Base-by-base conservation (phyloP, 2,888 invertebrate species). In the Drosophila greeni region DNA sequence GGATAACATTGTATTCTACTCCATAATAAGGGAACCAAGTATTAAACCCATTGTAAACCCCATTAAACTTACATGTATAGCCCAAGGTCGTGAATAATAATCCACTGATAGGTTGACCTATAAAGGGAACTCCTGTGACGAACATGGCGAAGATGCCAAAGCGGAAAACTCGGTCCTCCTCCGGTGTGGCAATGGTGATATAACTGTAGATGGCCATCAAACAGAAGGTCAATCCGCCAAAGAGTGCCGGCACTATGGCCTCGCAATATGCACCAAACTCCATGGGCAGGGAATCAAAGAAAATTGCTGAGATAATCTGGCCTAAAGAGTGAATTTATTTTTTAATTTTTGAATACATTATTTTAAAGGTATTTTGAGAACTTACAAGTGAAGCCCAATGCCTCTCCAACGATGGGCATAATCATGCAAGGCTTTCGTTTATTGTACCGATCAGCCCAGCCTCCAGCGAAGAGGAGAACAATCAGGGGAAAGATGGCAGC, bases 101-200 rank as follows among this genome's bases (percentile, higher is more conserved):
- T 53, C 89, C 89, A 75, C 87, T 87, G 5, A 87, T 70, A 1
- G 87, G 87, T 26, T 86, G 73, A 0, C 87, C 87, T 18, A 88
- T 71, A n/a, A 88, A 86, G 0, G 87, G 87, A 20, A 87, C 76
- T 1, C 86, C 85, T 0, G 85, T 87, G 0, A 87, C 66, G 48
- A 88, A 88, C 85, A 88, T 87, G 9, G 87, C 87, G 64, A 89
- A 89, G 37, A 88, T 88, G 5, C 89, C 89, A 72, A 88, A 89
- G 72, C 89, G 82, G 53, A 89, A 88, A 5, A 88, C 76, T 33
- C 89, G 83, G 76, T 89, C 88, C 47, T 87, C 74, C 59, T 89
- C 89, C 2, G 87, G 87, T 11, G 88, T 89, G 7, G 88, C 83
- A 42, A 86, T 85, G 2, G 88, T 89, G 26, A 89, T 87, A 47